Percentiles rank a stretch among this genome's conserved stretches.
Conservation (phyloP, 2,113 vertebrate species). For the Dolichotis patagonum region DNA sequence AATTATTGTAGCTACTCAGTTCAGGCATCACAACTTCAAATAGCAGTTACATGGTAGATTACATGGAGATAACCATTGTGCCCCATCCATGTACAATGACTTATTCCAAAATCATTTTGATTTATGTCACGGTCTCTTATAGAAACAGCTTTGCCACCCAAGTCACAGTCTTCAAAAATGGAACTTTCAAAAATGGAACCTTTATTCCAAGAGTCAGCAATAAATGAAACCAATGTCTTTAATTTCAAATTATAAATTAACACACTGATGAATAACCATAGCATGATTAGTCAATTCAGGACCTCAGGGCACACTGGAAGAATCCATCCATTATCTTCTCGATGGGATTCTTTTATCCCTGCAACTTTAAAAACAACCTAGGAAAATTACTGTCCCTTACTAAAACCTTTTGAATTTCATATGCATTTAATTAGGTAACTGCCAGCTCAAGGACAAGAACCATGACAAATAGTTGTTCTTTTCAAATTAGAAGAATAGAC, state of each 20-base stretch:
- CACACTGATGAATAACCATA: slow-evolving; percentile 86
- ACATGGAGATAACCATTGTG: background rate
- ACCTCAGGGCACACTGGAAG: slow-evolving; percentile 84
- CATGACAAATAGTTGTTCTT: slow-evolving; percentile 90
- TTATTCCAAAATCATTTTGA: slow-evolving; percentile 47
- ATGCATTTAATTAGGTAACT: slow-evolving; percentile 90
- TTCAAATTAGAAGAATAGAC: slow-evolving; percentile 88
- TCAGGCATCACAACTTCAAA: background rate
- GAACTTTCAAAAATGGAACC: slow-evolving; percentile 79
- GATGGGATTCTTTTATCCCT: slow-evolving; percentile 84
- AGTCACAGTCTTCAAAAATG: slow-evolving; percentile 80
- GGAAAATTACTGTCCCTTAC: slow-evolving; percentile 87
- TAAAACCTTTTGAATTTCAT: slow-evolving; percentile 89
- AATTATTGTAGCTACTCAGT: background rate
- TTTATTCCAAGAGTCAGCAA: slow-evolving; percentile 82
- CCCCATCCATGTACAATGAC: background rate
- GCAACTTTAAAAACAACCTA: slow-evolving; percentile 86
- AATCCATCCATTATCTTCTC: slow-evolving; percentile 87
- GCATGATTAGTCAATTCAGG: slow-evolving; percentile 85
- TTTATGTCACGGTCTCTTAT: slow-evolving; percentile 77
- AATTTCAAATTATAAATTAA: slow-evolving; percentile 87
- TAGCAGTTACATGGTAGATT: background rate
- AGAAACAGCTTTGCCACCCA: slow-evolving; percentile 69
- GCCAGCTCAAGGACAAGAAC: slow-evolving; percentile 86
- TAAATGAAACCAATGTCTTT: slow-evolving; percentile 85